Evolutionary conservation across 1,140 invertebrate species (phyloP).

Genomic region (Trichonephila clavipes): DNA sequence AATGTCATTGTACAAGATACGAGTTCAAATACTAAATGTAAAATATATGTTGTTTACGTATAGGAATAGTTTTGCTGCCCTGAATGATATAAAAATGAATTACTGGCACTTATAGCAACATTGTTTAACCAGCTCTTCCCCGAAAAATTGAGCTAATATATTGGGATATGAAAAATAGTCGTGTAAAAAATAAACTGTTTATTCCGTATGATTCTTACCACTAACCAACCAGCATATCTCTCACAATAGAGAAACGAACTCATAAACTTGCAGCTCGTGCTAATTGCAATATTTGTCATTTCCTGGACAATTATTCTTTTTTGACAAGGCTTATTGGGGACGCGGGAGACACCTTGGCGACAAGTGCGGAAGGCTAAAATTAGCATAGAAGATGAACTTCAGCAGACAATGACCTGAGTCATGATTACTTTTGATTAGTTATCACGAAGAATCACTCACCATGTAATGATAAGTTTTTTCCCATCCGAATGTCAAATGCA

Average conservation of each 20-base stretch:
- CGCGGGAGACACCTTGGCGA: not conserved
- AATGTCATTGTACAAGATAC: too few species aligned
- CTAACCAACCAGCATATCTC: not conserved
- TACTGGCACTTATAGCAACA: too few species aligned
- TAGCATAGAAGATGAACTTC: not conserved
- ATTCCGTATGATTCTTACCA: not conserved
- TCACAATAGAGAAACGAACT: not conserved
- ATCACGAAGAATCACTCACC: too few species aligned
- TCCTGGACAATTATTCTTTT: not conserved
- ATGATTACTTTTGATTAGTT: not conserved
- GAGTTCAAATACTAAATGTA: too few species aligned
- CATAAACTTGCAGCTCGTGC: not conserved
- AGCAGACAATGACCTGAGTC: not conserved
- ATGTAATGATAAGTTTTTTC: too few species aligned
- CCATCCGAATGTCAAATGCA: too few species aligned
- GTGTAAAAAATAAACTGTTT: not conserved
- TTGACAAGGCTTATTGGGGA: not conserved
- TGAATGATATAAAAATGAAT: too few species aligned
- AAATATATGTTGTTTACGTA: too few species aligned
- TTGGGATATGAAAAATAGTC: too few species aligned
- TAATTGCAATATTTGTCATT: not conserved
- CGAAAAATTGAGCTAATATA: too few species aligned
- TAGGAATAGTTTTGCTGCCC: too few species aligned
- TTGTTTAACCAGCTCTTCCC: too few species aligned
- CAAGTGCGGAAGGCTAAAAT: not conserved